Base-by-base conservation (phyloP, 2,113 vertebrate species). In the Dicerorhinus sumatrensis region DNA sequence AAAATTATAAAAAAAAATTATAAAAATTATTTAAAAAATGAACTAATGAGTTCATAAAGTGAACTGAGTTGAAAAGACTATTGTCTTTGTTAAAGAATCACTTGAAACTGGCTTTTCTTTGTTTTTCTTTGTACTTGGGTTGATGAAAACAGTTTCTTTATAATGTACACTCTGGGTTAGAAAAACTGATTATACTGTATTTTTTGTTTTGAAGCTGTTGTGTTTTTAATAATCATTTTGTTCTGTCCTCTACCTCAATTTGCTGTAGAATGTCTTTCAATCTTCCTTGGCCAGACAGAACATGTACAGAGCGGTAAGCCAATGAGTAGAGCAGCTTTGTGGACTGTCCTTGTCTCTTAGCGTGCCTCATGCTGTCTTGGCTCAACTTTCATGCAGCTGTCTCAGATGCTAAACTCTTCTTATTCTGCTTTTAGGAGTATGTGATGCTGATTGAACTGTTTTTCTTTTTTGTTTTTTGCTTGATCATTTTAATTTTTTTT, bases 221-320 rank as follows among this genome's bases (percentile, higher is more conserved):
- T 73, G 84, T 97, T 97, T 96, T 96, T 98, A 96, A 84, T 98
- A 98, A 99, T 98, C 94, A 93, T 98, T 98, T 98, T 98, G 86
- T 99, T 99, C 98, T 99, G 92, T 99, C 98, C 98, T 99, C 98
- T 99, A 97, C 99, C 99, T 99, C 99, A 98, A 99, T 98, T 98
- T 99, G 98, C 97, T 98, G 27, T 99, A 99, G 99, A 99, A 99
- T 99, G 97, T 99, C 99, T 99, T 99, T 99, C 99, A 99, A 98
- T 99, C 99, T 99, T 98, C 99, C 99, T 98, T 99, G 99, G 99
- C 99, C 99, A 99, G 99, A 99, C 98, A 99, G 99, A 99, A 99
- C 99, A 99, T 98, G 99, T 98, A 99, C 99, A 97, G 99, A 99
- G 99, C 99, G 99, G 99, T 99, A 99, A 99, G 99, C 99, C 93